Evolutionary conservation across 2,797 vertebrate species (phyloP), one percentile per base, ranked within the genome.

Genomic region (Enteromius trimaculatus): DNA sequence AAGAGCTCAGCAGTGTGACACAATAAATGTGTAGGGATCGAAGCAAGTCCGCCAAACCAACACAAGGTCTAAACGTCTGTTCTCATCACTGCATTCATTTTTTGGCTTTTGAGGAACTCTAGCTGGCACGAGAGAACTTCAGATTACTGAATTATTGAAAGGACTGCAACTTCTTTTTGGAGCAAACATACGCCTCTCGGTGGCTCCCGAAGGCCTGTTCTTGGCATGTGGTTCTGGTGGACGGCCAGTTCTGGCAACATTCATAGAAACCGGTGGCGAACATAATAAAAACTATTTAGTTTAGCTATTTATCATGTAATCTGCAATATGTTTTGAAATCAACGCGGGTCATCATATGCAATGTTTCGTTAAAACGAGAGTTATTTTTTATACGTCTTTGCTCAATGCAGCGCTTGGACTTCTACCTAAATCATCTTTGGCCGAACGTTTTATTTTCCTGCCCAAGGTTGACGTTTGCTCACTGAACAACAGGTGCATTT

Each of bases 111-210:
- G 34, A 77, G 34, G 34, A 77, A 42, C 53, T 60, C 34, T 19
- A 16, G 23, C 17, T 77, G 74, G 74, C 74, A 77, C 1, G 1
- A 42, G 3, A 60, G 2, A 39, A 58, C 74, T 26, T 42, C 74
- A 77, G 53, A 60, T 42, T 26, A n/a, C 74, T 42, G 34, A 77
- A 77, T 77, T 77, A 77, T 47, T 77, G 39, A 77, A 77, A 77
- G 5, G 39, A 47, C 4, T 6, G 37, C 58, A 77, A 47, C 17
- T 42, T 60, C 23, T 47, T 77, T 77, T 64, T 77, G 17, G 7
- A 26, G 37, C 74, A 39, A 8, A 11, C n/a, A 9, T 42, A 37
- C 11, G 72, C 55, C 55, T 77, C 55, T 44, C 5, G 23, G n/a
- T 29, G 39, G 37, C 23, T 64, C 10, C 23, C 8, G 16, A 21